These are phyloP conservation scores for Volucella zonaria DNA, from an alignment of 2,888 invertebrate species.

Conservation along the genomic window DNA sequence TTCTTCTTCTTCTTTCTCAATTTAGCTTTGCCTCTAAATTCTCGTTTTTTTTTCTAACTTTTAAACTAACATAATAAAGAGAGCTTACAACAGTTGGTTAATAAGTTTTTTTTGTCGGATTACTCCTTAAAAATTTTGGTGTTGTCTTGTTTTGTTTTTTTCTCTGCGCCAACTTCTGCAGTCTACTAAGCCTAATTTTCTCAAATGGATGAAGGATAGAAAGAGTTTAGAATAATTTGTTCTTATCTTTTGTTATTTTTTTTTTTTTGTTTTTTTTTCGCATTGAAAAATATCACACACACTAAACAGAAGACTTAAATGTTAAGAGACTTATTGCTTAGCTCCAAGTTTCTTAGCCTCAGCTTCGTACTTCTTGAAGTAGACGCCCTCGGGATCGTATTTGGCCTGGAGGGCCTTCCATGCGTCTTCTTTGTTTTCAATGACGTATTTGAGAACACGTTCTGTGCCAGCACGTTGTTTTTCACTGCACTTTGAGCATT, in stretches of 20 bases:
- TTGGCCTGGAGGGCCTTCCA: slow-evolving; percentile 87
- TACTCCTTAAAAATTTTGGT: not conserved
- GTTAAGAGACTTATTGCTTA: slow-evolving; percentile 75
- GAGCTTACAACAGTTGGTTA: slow-evolving; percentile 27
- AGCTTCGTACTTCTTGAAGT: slow-evolving; percentile 86
- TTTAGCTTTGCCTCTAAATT: slow-evolving; percentile 58
- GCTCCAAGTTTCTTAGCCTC: slow-evolving; percentile 84
- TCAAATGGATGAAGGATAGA: slow-evolving; percentile 49
- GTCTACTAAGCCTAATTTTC: slow-evolving; percentile 63
- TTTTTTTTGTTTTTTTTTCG: slow-evolving; percentile 20
- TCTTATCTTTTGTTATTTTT: not conserved
- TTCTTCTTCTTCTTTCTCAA: slow-evolving; percentile 54
- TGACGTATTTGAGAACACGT: slow-evolving; percentile 86
- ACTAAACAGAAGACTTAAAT: slow-evolving; percentile 28
- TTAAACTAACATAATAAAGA: slow-evolving; percentile 48
- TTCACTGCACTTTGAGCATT: slow-evolving; percentile 88
- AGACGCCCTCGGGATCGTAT: slow-evolving; percentile 88
- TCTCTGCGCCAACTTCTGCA: slow-evolving; percentile 6
- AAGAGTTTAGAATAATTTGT: slow-evolving; percentile 46
- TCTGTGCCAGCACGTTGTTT: slow-evolving; percentile 86
- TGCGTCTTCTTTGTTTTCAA: slow-evolving; percentile 86
- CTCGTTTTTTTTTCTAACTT: slow-evolving; percentile 29
- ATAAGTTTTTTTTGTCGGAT: not conserved
- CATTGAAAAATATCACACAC: slow-evolving; percentile 64
- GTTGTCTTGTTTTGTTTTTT: slow-evolving; percentile 15